Percentiles rank a stretch among this genome's conserved stretches.
Conservation (phyloP, 35 echinoderm and acorn worm species). For the Stichopus chloronotus region DNA sequence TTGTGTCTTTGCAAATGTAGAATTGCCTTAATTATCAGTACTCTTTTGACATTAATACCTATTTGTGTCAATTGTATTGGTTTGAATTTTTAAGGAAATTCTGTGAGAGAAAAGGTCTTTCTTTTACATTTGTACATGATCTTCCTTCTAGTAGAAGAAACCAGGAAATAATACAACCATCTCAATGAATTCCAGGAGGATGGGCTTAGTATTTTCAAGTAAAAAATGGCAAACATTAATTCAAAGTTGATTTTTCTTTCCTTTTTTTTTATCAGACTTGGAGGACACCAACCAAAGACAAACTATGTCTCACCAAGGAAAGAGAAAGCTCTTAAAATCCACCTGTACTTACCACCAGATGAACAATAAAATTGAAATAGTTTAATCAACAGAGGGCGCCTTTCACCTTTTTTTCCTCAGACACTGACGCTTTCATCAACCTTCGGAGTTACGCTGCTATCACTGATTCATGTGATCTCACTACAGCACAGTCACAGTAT, state of each 20-base stretch:
- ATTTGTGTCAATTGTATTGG: too few relatives aligned
- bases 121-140: too few relatives aligned
- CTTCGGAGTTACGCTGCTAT: neutral
- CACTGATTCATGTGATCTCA: neutral
- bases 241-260: neutral
- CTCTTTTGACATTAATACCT: too few relatives aligned
- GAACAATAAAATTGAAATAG: neutral
- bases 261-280: constrained; percentile 31
- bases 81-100: too few relatives aligned
- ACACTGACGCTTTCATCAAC: neutral
- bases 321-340: constrained; percentile 96
- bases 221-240: too few relatives aligned
- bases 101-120: too few relatives aligned
- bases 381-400: neutral
- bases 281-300: constrained; percentile 26
- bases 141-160: too few relatives aligned
- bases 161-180: too few relatives aligned
- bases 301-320: constrained; percentile 86
- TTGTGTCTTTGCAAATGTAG: neutral
- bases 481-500: neutral
- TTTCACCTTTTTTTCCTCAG: neutral
- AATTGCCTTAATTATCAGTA: neutral
- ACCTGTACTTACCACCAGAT: constrained; percentile 71
- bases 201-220: too few relatives aligned
- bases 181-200: too few relatives aligned